Percentiles rank a stretch among this genome's conserved stretches.
phyloP scores from a whole-genome alignment of 2,797 vertebrate genomes.

The Centropyge bicolor region DNA sequence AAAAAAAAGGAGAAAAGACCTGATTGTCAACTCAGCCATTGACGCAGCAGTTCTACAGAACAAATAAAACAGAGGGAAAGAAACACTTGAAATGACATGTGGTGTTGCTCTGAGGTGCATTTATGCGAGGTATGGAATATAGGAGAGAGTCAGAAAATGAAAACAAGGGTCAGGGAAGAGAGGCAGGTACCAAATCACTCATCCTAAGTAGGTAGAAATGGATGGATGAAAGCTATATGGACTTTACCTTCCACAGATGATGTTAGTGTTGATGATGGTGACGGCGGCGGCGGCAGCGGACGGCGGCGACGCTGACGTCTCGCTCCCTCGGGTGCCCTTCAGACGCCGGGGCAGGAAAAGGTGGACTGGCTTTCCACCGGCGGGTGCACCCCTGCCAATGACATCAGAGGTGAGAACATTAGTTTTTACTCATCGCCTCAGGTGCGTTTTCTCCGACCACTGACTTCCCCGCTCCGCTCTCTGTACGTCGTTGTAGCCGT shows the following conservation, averaged over 20 bases:
- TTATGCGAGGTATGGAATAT: neutral
- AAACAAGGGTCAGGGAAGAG: constrained; percentile 7
- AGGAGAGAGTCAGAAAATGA: constrained; percentile 10
- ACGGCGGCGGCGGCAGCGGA: constrained; percentile 9
- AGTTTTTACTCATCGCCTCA: constrained; percentile 47
- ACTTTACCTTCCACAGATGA: constrained; percentile 29
- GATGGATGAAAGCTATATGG: constrained; percentile 40
- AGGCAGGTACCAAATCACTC: constrained; percentile 14
- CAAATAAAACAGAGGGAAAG: neutral
- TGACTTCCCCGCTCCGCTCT: constrained; percentile 10
- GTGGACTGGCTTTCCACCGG: constrained; percentile 45
- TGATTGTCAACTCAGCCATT: neutral
- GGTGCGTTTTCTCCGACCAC: constrained; percentile 29
- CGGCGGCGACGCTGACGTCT: constrained; percentile 45
- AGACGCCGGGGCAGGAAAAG: constrained; percentile 57
- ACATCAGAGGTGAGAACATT: constrained; percentile 65
- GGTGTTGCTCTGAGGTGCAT: neutral
- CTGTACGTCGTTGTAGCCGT: constrained; percentile 8
- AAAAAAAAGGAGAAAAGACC: constrained; percentile 14
- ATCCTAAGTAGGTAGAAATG: constrained; percentile 13
- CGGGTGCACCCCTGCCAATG: constrained; percentile 34
- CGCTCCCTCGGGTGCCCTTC: constrained; percentile 51
- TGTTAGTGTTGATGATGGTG: constrained; percentile 35
- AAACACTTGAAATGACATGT: neutral
- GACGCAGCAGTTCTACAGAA: neutral